Evolutionary conservation across 1,140 invertebrate genomes (phyloP).

Genomic region (Drosophila trapezifrons): DNA sequence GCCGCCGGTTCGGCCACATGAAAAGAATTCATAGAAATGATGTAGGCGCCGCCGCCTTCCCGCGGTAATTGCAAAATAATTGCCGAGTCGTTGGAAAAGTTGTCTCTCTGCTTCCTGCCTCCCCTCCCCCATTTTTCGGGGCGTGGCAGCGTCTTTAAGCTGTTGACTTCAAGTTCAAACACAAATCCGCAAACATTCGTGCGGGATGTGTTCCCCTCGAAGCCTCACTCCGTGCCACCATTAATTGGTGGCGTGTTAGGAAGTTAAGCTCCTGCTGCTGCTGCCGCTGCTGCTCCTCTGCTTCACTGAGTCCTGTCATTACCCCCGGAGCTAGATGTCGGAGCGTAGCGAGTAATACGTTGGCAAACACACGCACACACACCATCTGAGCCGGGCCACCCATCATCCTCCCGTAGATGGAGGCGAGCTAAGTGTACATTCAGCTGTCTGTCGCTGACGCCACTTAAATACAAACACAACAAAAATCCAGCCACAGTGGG

Average conservation of each 20-base stretch:
- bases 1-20: conserved; percentile 6
- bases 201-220: conserved; percentile 5
- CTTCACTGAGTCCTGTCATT: conserved; percentile 53
- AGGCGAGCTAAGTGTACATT: conserved; percentile 60
- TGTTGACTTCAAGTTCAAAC: conserved; percentile 59
- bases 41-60: conserved; percentile 21
- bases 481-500: conserved; percentile 38
- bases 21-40: conserved; percentile 18
- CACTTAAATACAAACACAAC: conserved; percentile 61
- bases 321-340: conserved; percentile 54
- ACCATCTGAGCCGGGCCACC: background rate
- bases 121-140: background rate
- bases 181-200: conserved; percentile 61
- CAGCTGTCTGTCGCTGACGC: conserved; percentile 62
- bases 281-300: conserved; percentile 33
- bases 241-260: conserved; percentile 66
- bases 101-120: background rate
- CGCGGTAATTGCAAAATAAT: conserved; percentile 49
- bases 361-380: conserved; percentile 44
- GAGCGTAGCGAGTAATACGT: conserved; percentile 59
- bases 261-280: conserved; percentile 56
- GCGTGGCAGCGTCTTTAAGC: conserved; percentile 53
- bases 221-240: conserved; percentile 21
- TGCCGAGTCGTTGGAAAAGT: conserved; percentile 35
- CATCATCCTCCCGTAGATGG: conserved; percentile 6